A percentile compares a stretch with the other conserved stretches of the same genome.
phyloP scores from a whole-genome alignment of 2,888 invertebrate genomes.

The Diachrysia chrysitis region DNA sequence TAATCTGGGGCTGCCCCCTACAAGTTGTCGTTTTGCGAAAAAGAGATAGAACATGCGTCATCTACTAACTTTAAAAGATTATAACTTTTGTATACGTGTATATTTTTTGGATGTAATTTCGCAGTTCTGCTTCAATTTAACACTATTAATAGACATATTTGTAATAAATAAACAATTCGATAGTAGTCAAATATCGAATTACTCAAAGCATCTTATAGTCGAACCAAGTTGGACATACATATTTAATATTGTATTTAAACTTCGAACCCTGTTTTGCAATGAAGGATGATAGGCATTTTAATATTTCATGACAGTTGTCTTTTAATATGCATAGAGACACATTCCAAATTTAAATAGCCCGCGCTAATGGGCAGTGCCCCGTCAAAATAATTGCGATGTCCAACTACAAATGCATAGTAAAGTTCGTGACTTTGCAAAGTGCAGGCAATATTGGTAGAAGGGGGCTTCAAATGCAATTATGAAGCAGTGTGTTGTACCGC shows the following conservation, averaged over 20 bases:
- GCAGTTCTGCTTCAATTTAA: no score
- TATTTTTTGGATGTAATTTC: no score
- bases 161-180: no score
- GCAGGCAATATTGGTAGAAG: conserved; percentile 75
- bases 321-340: conserved; percentile 8
- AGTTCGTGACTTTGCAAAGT: conserved; percentile 63
- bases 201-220: neutral
- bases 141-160: no score
- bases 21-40: no score
- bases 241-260: neutral
- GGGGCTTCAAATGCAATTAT: conserved; percentile 84
- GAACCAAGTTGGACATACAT: no score
- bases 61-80: no score
- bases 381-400: conserved; percentile 31
- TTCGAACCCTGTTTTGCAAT: neutral
- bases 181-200: no score
- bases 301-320: neutral
- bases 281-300: neutral
- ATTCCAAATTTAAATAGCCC: conserved; percentile 32
- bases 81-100: no score
- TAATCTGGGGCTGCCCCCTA: no score
- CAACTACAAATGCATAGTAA: conserved; percentile 53
- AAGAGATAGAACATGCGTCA: no score
- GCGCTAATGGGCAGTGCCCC: conserved; percentile 23
- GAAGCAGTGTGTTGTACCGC: conserved; percentile 69